Evolutionary conservation across 2,888 invertebrate genomes (phyloP), one percentile per base, ranked within the genome.

Genomic region (Chromoteleia sp.): DNA sequence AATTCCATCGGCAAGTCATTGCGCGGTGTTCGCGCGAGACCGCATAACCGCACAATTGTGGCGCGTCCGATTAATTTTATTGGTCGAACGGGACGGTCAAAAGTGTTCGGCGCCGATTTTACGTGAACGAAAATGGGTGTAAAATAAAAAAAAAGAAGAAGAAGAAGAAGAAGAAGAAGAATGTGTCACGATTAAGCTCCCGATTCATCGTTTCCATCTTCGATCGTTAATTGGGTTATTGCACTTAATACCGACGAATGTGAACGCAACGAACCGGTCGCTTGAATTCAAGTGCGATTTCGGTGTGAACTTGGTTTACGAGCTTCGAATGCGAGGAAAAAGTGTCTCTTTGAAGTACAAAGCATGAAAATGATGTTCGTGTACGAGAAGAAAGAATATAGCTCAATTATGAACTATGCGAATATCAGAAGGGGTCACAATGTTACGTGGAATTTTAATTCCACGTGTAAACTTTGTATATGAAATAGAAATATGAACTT

Each of bases 1-100:
- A 75, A 54, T 48, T 48, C 14, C 63, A 43, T 75, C 58, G 56
- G 30, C 45, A 33, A 39, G 50, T 48, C 56, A 65, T 65, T 56
- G 63, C 33, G 25, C 10, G 43, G 17, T 10, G 4, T 4, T 12
- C 10, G 19, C 15, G 19, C n/a, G 14, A 29, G 7, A n/a, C n/a
- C n/a, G n/a, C 29, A 5, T 4, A 36, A 14, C 54, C 36, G 10
- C 29, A 45, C 43, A 54, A 68, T 56, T 43, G 33, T 41, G 36
- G 10, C 14, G 8, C 15, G 10, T n/a, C 30, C 54, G 39, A 54
- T 68, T 41, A 65, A 50, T 50, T 54, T 29, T 19, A 17, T 30
- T 43, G 29, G n/a, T 29, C 17, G 8, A 29, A 15, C 14, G n/a
- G n/a, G n/a, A n/a, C n/a, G n/a, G n/a, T n/a, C n/a, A n/a, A n/a